A percentile compares a stretch with the other conserved stretches of the same genome.
These are phyloP conservation scores for Panzeria rudis DNA, from an alignment of 2,888 invertebrate genomes.

Conservation along the genomic window DNA sequence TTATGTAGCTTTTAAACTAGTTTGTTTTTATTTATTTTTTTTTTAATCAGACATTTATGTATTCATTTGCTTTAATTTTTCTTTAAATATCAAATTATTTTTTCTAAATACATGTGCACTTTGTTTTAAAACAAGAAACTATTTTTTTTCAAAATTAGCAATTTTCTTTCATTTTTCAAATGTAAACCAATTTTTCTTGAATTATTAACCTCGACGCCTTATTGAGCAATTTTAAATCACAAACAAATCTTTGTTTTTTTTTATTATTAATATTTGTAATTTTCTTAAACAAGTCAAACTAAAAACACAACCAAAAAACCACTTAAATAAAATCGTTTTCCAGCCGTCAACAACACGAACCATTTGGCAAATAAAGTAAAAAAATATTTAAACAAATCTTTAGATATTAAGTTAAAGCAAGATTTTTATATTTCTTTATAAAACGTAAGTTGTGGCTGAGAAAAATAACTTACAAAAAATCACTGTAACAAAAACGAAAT, in stretches of 20 bases:
- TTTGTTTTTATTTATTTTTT: too few relatives aligned
- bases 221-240: conserved; percentile 70
- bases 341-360: conserved; percentile 38
- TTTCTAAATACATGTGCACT: conserved; percentile 5
- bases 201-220: conserved; percentile 70
- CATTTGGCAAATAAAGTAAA: conserved; percentile 27
- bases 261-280: conserved; percentile 22
- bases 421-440: conserved; percentile 43
- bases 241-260: conserved; percentile 55
- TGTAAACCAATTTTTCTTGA: conserved; percentile 41
- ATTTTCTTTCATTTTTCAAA: conserved; percentile 32
- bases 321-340: conserved; percentile 20
- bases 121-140: background rate
- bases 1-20: background rate
- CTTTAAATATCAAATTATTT: background rate
- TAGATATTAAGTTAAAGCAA: conserved; percentile 60
- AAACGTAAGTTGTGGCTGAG: conserved; percentile 1
- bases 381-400: conserved; percentile 44
- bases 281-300: conserved; percentile 58
- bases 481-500: conserved; percentile 41
- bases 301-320: background rate
- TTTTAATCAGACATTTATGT: too few relatives aligned
- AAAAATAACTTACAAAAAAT: conserved; percentile 35
- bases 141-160: background rate
- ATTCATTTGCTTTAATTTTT: background rate